Evolutionary conservation across 2,113 vertebrate species (phyloP), one percentile per base, ranked within the genome.

Genomic region (Tachycineta bicolor): DNA sequence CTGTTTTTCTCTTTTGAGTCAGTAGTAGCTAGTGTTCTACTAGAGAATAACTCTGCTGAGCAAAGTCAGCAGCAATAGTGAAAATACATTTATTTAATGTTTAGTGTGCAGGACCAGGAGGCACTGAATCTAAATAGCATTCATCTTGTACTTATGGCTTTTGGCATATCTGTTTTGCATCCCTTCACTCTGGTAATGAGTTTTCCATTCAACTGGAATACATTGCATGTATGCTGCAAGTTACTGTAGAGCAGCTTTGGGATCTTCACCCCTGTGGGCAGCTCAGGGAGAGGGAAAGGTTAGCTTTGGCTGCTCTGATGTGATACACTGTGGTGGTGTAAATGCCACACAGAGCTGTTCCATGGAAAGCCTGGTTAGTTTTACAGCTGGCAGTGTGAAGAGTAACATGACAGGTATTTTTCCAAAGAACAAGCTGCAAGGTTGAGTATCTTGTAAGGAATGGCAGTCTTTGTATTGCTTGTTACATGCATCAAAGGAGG

Each of bases 11-110:
- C 24, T 76, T 69, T 74, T 93, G 34, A 44, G 28, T 14, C 46
- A 0, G 0, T 6, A 18, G 28, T 77, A 89, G 33, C 31, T 80
- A 0, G 0, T 5, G 4, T 21, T 80, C 2, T 50, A 3, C 58
- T 59, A 14, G 25, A 74, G 39, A 62, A 34, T 18, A 90, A 16
- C 28, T 82, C 23, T 68, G 14, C 23, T 69, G 46, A 33, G 41
- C 12, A 37, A 46, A 76, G 22, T 75, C 3, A 12, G 37, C 26
- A 85, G 50, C 52, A 44, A 3, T 70, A 68, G 22, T 63, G 43
- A 65, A 93, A 87, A 64, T 58, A 19, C 11, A 4, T 55, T 52
- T 44, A 10, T 75, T 9, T 81, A 64, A 23, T 76, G n/a, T 33
- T 68, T 71, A 13, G 13, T 49, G 17, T 68, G 52, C 14, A 22